Evolutionary conservation across 2,113 vertebrate species (phyloP).

Genomic region (Vulpes lagopus): DNA sequence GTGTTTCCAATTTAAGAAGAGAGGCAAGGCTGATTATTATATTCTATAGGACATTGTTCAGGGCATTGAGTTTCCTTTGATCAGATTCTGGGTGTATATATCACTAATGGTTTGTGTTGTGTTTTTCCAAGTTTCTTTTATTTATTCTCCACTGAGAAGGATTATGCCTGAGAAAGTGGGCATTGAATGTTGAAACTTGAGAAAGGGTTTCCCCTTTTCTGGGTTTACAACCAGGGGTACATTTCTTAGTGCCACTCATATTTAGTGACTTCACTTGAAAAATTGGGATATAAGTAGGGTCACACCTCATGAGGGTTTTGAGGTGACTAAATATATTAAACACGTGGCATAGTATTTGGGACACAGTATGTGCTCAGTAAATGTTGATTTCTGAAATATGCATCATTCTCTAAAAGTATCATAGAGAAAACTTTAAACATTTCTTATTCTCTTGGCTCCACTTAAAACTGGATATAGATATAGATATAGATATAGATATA

Average conservation of each 20-base stretch:
- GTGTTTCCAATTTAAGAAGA: neutral
- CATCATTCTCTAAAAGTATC: neutral
- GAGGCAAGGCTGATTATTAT: neutral
- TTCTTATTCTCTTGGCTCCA: constrained; percentile 28
- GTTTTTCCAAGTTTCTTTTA: neutral
- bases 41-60: neutral
- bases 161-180: neutral
- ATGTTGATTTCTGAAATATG: neutral
- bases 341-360: neutral
- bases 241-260: neutral
- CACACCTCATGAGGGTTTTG: neutral
- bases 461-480: constrained; percentile 34
- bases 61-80: neutral
- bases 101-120: neutral
- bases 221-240: neutral
- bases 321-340: neutral
- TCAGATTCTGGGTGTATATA: neutral
- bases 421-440: constrained; percentile 25
- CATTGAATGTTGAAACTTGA: neutral
- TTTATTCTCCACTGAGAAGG: neutral
- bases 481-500: neutral
- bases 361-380: neutral
- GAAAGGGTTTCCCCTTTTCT: neutral
- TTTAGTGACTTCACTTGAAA: neutral
- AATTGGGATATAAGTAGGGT: neutral